Percentiles rank a stretch among this genome's conserved stretches.
These are phyloP conservation scores for Ameiurus melas DNA, from an alignment of 2,113 vertebrate species.

Conservation along the genomic window DNA sequence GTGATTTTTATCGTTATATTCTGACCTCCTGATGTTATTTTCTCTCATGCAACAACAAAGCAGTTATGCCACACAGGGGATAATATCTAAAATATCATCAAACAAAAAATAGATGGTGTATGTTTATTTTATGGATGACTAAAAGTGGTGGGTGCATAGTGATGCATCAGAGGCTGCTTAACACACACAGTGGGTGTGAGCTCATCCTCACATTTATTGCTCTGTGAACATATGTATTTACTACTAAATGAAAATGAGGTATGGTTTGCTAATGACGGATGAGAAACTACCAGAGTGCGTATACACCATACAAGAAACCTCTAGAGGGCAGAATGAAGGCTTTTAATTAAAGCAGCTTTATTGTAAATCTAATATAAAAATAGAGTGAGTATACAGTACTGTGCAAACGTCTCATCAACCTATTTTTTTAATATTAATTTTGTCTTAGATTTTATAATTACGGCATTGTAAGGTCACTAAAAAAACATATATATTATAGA, in stretches of 20 bases:
- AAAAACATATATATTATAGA: background rate
- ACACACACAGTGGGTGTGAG: slow-evolving; percentile 23
- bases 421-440: background rate
- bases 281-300: background rate
- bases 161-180: slow-evolving; percentile 31
- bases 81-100: slow-evolving; percentile 9
- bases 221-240: slow-evolving; percentile 39
- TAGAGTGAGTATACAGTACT: background rate
- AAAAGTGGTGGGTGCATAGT: slow-evolving; percentile 25
- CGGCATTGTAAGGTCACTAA: background rate
- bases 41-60: background rate
- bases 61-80: background rate
- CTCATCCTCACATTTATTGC: slow-evolving; percentile 26
- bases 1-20: background rate
- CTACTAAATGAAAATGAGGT: slow-evolving; percentile 9
- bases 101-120: background rate
- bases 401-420: background rate
- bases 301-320: background rate
- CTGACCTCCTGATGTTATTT: slow-evolving; percentile 1
- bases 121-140: slow-evolving; percentile 30
- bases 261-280: slow-evolving; percentile 17
- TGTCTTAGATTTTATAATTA: background rate
- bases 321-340: slow-evolving; percentile 28
- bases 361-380: background rate
- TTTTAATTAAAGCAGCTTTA: slow-evolving; percentile 14